phyloP scores from a whole-genome alignment of 1,140 invertebrate genomes.

The Euborellia annulipes region DNA sequence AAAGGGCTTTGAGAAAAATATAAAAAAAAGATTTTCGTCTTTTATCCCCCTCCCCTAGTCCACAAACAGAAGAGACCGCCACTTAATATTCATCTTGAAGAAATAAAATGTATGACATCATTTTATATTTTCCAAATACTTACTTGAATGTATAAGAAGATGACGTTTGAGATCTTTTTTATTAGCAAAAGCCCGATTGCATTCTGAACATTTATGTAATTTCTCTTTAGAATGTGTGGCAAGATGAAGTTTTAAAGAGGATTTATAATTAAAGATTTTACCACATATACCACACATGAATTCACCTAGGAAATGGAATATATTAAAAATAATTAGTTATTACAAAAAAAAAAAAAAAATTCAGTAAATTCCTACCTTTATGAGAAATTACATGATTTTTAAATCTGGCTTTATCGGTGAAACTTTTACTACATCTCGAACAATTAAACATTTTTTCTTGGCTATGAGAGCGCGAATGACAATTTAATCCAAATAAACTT shows the following conservation, averaged over 20 bases:
- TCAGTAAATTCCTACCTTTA: slow-evolving; percentile 1
- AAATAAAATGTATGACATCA: too few species aligned
- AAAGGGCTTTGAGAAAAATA: too few species aligned
- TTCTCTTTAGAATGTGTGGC: slow-evolving; percentile 26
- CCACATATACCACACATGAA: slow-evolving; percentile 24
- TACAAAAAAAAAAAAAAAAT: slow-evolving; percentile 6
- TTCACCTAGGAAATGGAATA: slow-evolving; percentile 20
- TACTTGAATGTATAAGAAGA: slow-evolving; percentile 25
- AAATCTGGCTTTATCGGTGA: too few species aligned
- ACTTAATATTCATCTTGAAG: too few species aligned
- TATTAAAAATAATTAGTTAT: slow-evolving; percentile 3
- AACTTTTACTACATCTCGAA: background rate
- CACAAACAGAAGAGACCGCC: too few species aligned
- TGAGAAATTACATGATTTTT: too few species aligned
- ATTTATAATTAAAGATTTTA: slow-evolving; percentile 28
- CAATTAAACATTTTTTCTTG: too few species aligned
- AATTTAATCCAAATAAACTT: too few species aligned
- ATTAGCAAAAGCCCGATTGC: slow-evolving; percentile 23
- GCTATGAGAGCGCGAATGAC: too few species aligned
- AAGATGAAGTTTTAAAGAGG: slow-evolving; percentile 25
- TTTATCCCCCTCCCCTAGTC: too few species aligned
- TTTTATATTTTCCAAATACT: too few species aligned
- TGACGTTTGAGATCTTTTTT: slow-evolving; percentile 28
- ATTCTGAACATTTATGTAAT: slow-evolving; percentile 26
- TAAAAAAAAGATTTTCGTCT: too few species aligned